A percentile compares a stretch with the other conserved stretches of the same genome.
phyloP scores from a whole-genome alignment of 2,888 invertebrate genomes.

The Scaptomyza flava region DNA sequence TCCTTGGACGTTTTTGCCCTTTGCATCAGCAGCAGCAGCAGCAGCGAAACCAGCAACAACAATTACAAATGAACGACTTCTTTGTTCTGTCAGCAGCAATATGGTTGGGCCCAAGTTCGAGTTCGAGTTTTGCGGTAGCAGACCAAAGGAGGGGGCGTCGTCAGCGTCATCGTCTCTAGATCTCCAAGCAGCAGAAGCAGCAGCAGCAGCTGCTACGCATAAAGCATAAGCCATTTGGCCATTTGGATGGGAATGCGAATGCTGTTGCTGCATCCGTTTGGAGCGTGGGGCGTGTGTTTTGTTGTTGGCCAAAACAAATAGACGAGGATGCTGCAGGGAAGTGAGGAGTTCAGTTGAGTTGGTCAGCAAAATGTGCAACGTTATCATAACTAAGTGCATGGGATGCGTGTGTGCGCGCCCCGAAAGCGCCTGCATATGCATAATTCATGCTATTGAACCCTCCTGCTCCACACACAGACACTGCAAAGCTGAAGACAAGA shows the following conservation, averaged over 20 bases:
- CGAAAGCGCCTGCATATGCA: constrained; percentile 80
- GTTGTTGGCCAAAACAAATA: constrained; percentile 74
- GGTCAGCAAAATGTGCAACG: constrained; percentile 74
- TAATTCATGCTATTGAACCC: constrained; percentile 83
- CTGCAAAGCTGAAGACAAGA: constrained; percentile 13
- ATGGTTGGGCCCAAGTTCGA: constrained; percentile 44
- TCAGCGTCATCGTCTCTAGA: constrained; percentile 46
- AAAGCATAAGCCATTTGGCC: constrained; percentile 69
- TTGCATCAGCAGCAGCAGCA: constrained; percentile 45
- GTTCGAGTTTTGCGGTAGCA: constrained; percentile 68
- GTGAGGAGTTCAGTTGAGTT: constrained; percentile 14
- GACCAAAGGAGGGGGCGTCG: constrained; percentile 70
- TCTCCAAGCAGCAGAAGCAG: constrained; percentile 21
- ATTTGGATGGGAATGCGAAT: constrained; percentile 48
- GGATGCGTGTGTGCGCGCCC: constrained; percentile 70
- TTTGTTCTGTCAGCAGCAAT: constrained; percentile 82
- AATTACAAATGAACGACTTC: constrained; percentile 83
- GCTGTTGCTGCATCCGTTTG: constrained; percentile 38
- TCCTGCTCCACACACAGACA: constrained; percentile 58
- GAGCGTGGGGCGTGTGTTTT: constrained; percentile 38
- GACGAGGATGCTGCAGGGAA: constrained; percentile 48
- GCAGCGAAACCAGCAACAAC: constrained; percentile 65
- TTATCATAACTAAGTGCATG: constrained; percentile 78
- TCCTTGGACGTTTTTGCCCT: constrained; percentile 63
- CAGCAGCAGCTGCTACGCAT: constrained; percentile 74